A percentile compares a stretch with the other conserved stretches of the same genome.
Evolutionary conservation across 2,113 vertebrate genomes (phyloP).

Genomic region (Cathartes aura): DNA sequence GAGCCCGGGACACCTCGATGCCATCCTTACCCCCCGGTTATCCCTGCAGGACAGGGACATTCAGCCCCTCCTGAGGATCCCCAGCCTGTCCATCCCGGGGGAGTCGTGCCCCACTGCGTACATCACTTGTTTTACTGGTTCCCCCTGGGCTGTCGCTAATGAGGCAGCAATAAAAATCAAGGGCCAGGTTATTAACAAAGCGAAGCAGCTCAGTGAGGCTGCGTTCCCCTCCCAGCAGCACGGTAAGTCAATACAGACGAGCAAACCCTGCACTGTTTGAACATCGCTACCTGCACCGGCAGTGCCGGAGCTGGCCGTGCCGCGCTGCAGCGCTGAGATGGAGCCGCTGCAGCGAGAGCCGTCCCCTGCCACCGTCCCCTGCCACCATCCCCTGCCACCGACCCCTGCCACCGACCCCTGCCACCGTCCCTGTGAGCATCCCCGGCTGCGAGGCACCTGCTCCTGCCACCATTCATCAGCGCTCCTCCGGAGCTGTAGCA

Average conservation of each 20-base stretch:
- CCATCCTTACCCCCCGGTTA: accelerated
- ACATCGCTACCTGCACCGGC: accelerated
- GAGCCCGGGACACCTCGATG: background rate
- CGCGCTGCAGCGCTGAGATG: accelerated
- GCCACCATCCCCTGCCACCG: background rate
- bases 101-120: accelerated
- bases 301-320: background rate
- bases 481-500: background rate
- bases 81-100: background rate
- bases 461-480: background rate
- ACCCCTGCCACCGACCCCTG: background rate
- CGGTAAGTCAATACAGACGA: accelerated
- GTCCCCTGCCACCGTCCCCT: background rate
- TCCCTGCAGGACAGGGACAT: accelerated
- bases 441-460: background rate
- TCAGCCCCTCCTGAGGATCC: background rate
- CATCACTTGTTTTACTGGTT: accelerated
- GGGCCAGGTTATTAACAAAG: background rate
- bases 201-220: background rate
- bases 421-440: background rate
- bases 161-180: background rate
- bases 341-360: background rate
- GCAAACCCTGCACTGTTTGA: accelerated
- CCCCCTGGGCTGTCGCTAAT: background rate
- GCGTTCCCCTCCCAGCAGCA: background rate